Conservation (phyloP, 2,888 invertebrate genomes). For the Aphodius granarius region DNA sequence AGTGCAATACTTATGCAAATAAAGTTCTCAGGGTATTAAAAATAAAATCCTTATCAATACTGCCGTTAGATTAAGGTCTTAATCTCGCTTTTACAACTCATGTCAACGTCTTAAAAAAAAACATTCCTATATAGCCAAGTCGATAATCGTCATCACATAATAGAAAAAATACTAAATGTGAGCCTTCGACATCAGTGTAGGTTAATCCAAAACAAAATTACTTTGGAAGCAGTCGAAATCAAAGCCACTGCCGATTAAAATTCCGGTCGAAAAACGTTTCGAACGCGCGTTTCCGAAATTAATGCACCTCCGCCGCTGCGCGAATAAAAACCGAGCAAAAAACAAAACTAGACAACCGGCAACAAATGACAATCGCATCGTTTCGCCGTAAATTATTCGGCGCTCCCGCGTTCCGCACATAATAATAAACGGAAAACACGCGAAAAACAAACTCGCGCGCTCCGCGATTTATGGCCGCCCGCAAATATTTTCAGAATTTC, state of each 20-base stretch:
- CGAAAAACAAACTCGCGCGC: neutral
- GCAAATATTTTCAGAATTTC: neutral
- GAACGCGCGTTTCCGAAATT: constrained; percentile 5
- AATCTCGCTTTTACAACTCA: too few species aligned
- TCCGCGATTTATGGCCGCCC: neutral
- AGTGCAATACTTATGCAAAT: too few species aligned
- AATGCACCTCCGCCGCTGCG: neutral
- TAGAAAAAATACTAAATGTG: neutral
- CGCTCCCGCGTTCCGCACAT: neutral
- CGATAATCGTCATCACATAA: too few species aligned
- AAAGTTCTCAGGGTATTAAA: too few species aligned
- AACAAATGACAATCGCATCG: neutral
- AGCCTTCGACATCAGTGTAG: neutral
- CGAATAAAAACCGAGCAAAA: neutral
- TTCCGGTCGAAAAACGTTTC: neutral
- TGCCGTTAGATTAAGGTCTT: too few species aligned
- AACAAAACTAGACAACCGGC: neutral
- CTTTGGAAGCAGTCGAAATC: neutral
- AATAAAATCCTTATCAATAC: too few species aligned
- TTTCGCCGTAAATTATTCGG: neutral
- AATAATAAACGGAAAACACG: neutral
- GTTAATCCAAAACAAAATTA: neutral
- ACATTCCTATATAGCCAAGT: too few species aligned
- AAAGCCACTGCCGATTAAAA: neutral
- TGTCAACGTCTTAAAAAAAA: too few species aligned